Percentiles rank a stretch among this genome's conserved stretches.
Evolutionary conservation across 2,113 vertebrate genomes (phyloP).

Genomic region (Lophura nycthemera): DNA sequence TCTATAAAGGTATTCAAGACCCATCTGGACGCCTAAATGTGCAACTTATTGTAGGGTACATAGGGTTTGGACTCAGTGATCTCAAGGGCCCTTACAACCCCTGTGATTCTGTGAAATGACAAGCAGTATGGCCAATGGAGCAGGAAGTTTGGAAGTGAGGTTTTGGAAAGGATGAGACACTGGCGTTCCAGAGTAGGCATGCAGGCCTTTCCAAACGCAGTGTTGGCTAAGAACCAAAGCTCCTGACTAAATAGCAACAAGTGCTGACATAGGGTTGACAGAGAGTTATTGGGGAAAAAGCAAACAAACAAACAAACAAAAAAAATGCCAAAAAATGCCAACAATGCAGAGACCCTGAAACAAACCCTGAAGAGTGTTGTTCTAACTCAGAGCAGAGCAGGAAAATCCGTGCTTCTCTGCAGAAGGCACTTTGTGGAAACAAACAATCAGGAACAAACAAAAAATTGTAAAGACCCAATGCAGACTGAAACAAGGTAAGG

Average conservation of each 20-base stretch:
- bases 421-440: neutral
- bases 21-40: no score
- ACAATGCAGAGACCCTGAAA: neutral
- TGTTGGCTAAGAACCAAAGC: neutral
- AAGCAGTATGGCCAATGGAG: neutral
- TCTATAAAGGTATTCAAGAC: no score
- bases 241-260: neutral
- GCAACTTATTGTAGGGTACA: no score
- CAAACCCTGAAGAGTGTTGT: neutral
- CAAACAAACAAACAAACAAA: neutral
- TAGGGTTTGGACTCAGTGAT: no score
- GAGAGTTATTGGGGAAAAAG: neutral
- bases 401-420: neutral
- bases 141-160: neutral
- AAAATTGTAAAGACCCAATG: no score
- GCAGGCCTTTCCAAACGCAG: neutral
- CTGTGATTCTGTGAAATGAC: neutral
- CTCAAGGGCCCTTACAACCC: no score
- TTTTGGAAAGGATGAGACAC: no score
- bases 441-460: no score
- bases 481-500: no score
- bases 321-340: neutral
- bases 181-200: no score
- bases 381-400: neutral
- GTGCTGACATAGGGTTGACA: neutral